phyloP scores from a whole-genome alignment of 2,888 invertebrate species.

The Eurytoma californica region DNA sequence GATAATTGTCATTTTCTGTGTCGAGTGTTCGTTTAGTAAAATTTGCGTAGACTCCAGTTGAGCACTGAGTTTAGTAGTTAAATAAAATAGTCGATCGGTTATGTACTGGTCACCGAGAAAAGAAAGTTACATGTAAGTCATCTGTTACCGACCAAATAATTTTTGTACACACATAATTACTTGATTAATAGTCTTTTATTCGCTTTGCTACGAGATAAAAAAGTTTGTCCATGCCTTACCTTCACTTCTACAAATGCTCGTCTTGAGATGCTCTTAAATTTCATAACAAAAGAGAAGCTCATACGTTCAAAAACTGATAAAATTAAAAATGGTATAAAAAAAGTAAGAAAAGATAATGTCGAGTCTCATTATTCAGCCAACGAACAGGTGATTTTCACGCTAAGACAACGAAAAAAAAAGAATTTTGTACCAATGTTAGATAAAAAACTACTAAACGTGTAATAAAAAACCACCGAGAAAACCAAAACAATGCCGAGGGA shows the following conservation, averaged over 20 bases:
- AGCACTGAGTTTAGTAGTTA: too few species aligned
- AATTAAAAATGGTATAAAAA: conserved; percentile 59
- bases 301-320: not conserved
- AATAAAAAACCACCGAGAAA: conserved; percentile 30
- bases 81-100: conserved; percentile 61
- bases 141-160: conserved; percentile 58
- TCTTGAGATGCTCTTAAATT: conserved; percentile 19
- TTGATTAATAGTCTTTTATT: conserved; percentile 50
- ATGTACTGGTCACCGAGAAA: conserved; percentile 53
- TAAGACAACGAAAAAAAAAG: conserved; percentile 8
- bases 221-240: conserved; percentile 48
- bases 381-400: conserved; percentile 56
- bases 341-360: conserved; percentile 13
- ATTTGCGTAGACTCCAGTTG: too few species aligned
- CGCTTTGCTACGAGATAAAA: conserved; percentile 34
- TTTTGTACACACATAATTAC: conserved; percentile 27
- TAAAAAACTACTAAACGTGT: conserved; percentile 24
- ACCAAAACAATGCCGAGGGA: conserved; percentile 31
- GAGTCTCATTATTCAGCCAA: conserved; percentile 53
- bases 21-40: too few species aligned
- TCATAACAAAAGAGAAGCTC: not conserved
- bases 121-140: conserved; percentile 54
- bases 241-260: conserved; percentile 43
- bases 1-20: too few species aligned
- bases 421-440: conserved; percentile 20